Evolutionary conservation across 2,113 vertebrate genomes (phyloP), one percentile per base, ranked within the genome.

Genomic region (Aphelocoma coerulescens): DNA sequence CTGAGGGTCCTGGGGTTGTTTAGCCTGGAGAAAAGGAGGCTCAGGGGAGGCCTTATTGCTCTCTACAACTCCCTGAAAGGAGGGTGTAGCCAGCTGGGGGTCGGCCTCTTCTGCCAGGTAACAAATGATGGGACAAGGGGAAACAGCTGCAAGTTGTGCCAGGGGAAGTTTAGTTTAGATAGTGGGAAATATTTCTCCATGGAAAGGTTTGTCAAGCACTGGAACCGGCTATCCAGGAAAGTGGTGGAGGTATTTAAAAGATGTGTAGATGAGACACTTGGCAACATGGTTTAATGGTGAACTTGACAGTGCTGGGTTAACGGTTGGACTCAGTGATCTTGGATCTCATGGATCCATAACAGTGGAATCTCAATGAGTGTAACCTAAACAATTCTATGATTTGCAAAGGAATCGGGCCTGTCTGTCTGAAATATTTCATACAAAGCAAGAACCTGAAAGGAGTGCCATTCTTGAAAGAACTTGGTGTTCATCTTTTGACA

Each of bases 81-180:
- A 62, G n/a, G 9, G 0, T 62, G 54, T 13, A 68, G 39, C 39
- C 46, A 76, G n/a, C 2, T 32, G n/a, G n/a, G 39, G 2, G 0
- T 62, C 0, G 0, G 17, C 16, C 41, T 62, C 48, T 55, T 83
- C 30, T 48, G 5, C 24, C 11, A 16, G 41, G 11, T 48, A 35
- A 27, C 11, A 62, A 19, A 52, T 48, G 17, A 76, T 55, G 27
- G 15, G 48, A 55, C 32, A 48, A 68, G 30, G 27, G 24, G 21
- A 48, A 67, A 61, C 11, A 52, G 44, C 39, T 11, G 46, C 23
- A 59, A 62, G n/a, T 32, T 69, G 39, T 76, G 24, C 41, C 30
- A 55, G 8, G 41, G 16, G 21, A 89, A 18, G 10, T 76, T 76
- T 62, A 62, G 41, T 43, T 26, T 75, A 17, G 39, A 68, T 68